Conservation (phyloP, 2,888 invertebrate genomes). For the Athripsodes cinereus region DNA sequence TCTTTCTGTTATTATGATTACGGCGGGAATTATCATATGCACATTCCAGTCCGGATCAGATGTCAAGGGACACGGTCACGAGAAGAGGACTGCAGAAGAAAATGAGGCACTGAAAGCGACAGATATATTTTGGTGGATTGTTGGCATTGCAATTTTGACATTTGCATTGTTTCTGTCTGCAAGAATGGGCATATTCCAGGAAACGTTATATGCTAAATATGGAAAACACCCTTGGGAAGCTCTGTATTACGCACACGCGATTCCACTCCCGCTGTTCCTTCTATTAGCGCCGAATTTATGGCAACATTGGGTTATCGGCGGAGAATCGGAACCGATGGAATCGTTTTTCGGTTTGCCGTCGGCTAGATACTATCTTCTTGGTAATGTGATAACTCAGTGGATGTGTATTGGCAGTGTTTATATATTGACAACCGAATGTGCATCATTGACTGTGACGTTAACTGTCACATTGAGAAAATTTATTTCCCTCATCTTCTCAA, state of each 20-base stretch:
- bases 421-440: conserved; percentile 86
- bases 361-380: conserved; percentile 69
- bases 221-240: conserved; percentile 93
- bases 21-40: conserved; percentile 85
- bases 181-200: conserved; percentile 93
- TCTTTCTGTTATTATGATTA: conserved; percentile 86
- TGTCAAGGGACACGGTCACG: conserved; percentile 51
- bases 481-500: conserved; percentile 89
- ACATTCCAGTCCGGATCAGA: conserved; percentile 80
- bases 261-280: conserved; percentile 86
- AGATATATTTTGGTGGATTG: conserved; percentile 55
- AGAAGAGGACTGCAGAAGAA: conserved; percentile 40
- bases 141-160: conserved; percentile 76
- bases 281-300: conserved; percentile 71
- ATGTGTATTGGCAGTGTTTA: conserved; percentile 95
- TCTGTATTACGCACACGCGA: conserved; percentile 80
- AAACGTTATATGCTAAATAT: conserved; percentile 71
- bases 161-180: conserved; percentile 89
- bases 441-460: conserved; percentile 90
- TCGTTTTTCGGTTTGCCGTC: conserved; percentile 58
- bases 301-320: conserved; percentile 68
- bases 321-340: conserved; percentile 58
- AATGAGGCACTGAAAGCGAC: conserved; percentile 42
- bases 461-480: conserved; percentile 96
- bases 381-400: conserved; percentile 84